Evolutionary conservation across 2,113 vertebrate genomes (phyloP).

Genomic region (Corythaixoides concolor): DNA sequence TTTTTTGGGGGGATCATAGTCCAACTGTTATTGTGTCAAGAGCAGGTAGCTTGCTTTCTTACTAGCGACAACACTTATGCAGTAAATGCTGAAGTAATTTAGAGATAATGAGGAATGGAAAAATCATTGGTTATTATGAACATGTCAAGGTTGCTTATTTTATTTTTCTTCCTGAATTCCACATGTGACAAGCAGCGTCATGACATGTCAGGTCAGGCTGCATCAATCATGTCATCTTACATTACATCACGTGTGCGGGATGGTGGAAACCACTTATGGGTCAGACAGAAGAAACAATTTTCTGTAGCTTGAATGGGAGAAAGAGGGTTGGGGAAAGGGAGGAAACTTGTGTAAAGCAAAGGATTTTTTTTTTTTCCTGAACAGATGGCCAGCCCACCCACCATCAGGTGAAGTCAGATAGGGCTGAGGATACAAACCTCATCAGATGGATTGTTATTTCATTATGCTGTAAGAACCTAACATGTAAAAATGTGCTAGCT

Average conservation of each 20-base stretch:
- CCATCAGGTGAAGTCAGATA: slow-evolving; percentile 6
- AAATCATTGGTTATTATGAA: background rate
- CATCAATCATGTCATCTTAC: slow-evolving; percentile 25
- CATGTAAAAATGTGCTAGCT: background rate
- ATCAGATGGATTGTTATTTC: slow-evolving; percentile 1
- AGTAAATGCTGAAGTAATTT: background rate
- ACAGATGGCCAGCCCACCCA: slow-evolving; percentile 12
- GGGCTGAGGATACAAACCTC: background rate
- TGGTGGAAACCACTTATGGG: slow-evolving; percentile 1
- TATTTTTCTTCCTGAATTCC: slow-evolving; percentile 19
- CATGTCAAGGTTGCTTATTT: background rate
- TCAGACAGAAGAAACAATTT: background rate
- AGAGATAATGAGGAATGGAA: background rate
- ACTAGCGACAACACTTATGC: accelerated
- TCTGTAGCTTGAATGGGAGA: background rate
- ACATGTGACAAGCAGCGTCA: slow-evolving; percentile 41
- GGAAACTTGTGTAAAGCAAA: background rate
- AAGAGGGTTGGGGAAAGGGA: background rate
- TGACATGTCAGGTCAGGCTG: slow-evolving; percentile 58
- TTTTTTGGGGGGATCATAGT: accelerated
- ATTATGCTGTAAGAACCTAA: background rate
- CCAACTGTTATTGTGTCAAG: background rate
- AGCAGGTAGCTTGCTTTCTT: background rate
- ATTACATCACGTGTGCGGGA: background rate
- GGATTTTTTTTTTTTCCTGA: background rate